These are phyloP conservation scores for Plusia festucae DNA, from an alignment of 2,888 invertebrate species.

Conservation along the genomic window DNA sequence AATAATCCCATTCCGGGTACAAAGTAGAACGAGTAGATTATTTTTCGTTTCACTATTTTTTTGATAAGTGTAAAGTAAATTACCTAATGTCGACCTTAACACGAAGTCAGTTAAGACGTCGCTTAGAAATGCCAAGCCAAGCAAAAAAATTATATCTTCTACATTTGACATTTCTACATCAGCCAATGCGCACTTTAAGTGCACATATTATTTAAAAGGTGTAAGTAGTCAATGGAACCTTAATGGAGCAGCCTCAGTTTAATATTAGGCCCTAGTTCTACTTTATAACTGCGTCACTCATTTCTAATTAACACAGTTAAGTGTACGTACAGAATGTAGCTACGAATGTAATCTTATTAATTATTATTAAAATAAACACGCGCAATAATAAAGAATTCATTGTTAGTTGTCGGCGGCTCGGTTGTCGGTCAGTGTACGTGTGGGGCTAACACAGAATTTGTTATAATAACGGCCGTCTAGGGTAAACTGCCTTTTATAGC, in stretches of 20 bases:
- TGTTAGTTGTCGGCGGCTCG: constrained; percentile 40
- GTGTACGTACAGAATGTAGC: constrained; percentile 30
- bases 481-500: constrained; percentile 77
- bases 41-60: neutral
- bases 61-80: neutral
- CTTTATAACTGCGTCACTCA: constrained; percentile 26
- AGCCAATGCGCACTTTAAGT: neutral
- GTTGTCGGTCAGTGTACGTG: constrained; percentile 63
- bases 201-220: too few relatives aligned
- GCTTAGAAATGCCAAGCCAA: too few relatives aligned
- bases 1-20: neutral
- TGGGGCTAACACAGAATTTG: constrained; percentile 68
- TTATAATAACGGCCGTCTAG: constrained; percentile 72
- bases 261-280: too few relatives aligned
- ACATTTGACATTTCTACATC: neutral
- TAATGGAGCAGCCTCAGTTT: too few relatives aligned
- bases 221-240: neutral
- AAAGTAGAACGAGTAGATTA: neutral
- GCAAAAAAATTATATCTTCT: too few relatives aligned
- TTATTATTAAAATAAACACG: constrained; percentile 66
- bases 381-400: constrained; percentile 66
- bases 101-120: too few relatives aligned
- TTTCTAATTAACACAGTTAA: constrained; percentile 40
- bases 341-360: constrained; percentile 57
- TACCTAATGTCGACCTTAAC: too few relatives aligned